A percentile compares a stretch with the other conserved stretches of the same genome.
phyloP scores from a whole-genome alignment of 2,888 invertebrate species.

The Lochmaea crataegi region DNA sequence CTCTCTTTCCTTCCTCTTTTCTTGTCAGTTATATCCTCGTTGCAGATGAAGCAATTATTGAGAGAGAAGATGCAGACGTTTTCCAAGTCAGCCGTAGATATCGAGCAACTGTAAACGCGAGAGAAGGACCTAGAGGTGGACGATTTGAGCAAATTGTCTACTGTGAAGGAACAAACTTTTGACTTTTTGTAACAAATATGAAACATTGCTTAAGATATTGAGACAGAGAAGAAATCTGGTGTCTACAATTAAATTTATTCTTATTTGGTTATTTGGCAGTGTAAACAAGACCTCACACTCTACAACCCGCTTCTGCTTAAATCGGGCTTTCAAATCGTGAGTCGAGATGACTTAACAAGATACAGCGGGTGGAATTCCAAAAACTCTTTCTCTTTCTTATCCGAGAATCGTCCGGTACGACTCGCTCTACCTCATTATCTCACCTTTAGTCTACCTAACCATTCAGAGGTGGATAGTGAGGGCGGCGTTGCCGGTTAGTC shows the following conservation, averaged over 20 bases:
- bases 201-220: background rate
- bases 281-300: slow-evolving; percentile 45
- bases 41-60: no score
- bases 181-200: background rate
- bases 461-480: slow-evolving; percentile 50
- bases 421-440: slow-evolving; percentile 63
- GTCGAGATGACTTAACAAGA: slow-evolving; percentile 65
- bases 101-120: no score
- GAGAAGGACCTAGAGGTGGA: no score
- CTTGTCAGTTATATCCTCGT: no score
- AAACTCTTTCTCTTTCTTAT: slow-evolving; percentile 56
- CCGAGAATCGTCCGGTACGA: slow-evolving; percentile 41
- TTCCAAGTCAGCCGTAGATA: no score
- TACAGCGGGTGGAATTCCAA: slow-evolving; percentile 64
- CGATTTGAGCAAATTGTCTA: no score
- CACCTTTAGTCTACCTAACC: slow-evolving; percentile 63
- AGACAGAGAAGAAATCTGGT: background rate
- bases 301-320: slow-evolving; percentile 43
- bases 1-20: no score
- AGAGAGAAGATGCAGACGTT: no score
- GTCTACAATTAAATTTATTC: background rate
- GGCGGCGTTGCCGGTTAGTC: slow-evolving; percentile 34
- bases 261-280: slow-evolving; percentile 40
- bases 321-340: slow-evolving; percentile 56
- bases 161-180: no score